Conservation (phyloP, 2,113 vertebrate genomes). For the Vidua macroura region DNA sequence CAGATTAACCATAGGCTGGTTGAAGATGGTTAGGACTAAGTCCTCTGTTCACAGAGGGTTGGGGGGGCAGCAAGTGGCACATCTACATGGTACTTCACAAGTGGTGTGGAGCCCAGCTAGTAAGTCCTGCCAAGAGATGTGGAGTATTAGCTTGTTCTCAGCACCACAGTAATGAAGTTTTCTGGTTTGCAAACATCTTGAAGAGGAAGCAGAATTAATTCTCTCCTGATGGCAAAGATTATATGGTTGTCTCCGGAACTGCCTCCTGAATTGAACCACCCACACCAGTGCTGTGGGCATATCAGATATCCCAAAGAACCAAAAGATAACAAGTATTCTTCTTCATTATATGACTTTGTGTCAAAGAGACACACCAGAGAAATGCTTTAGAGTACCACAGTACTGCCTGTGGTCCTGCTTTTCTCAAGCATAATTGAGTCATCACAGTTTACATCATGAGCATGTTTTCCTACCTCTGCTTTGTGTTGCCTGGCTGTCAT, state of each 20-base stretch:
- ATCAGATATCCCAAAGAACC: neutral
- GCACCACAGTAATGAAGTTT: neutral
- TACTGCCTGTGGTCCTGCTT: neutral
- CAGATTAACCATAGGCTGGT: neutral
- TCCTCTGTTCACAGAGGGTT: neutral
- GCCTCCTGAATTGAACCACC: neutral
- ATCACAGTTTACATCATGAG: neutral
- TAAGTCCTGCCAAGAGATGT: neutral
- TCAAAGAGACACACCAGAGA: neutral
- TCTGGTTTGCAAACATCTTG: neutral
- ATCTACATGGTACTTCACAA: neutral
- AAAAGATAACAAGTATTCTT: neutral
- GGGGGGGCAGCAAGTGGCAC: neutral
- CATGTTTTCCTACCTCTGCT: constrained; percentile 78
- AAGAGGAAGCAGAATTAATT: neutral
- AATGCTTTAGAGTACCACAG: neutral
- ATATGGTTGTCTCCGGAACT: neutral
- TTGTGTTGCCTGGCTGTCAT: constrained; percentile 87
- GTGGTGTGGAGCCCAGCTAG: neutral
- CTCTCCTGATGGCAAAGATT: neutral
- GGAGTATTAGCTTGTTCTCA: neutral
- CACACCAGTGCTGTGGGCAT: too few species aligned
- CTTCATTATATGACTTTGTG: neutral
- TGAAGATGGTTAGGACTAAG: neutral
- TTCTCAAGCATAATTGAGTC: neutral